phyloP scores from a whole-genome alignment of 2,888 invertebrate species.

The Clostera curtula region DNA sequence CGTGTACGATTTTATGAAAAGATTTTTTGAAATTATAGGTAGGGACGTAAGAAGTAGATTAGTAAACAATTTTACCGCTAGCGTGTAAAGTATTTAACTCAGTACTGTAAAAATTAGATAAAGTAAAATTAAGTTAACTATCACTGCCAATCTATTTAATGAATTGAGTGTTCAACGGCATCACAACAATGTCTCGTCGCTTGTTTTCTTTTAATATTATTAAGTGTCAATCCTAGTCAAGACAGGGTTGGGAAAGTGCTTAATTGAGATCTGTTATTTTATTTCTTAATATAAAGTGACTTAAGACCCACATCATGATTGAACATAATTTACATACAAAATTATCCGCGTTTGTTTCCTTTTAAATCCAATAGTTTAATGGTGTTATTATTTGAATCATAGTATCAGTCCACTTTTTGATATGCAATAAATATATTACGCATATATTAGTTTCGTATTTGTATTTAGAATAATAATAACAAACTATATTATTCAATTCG shows the following conservation, averaged over 20 bases:
- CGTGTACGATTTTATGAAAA: no score
- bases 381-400: no score
- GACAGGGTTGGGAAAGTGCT: slow-evolving; percentile 60
- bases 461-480: slow-evolving; percentile 11
- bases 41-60: slow-evolving; percentile 6
- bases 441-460: slow-evolving; percentile 12
- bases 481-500: slow-evolving; percentile 11
- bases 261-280: slow-evolving; percentile 15
- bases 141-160: slow-evolving; percentile 61
- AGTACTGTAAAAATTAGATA: slow-evolving; percentile 24
- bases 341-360: no score
- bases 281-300: slow-evolving; percentile 5
- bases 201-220: slow-evolving; percentile 27
- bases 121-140: slow-evolving; percentile 34
- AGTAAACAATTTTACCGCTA: slow-evolving; percentile 21
- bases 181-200: slow-evolving; percentile 22
- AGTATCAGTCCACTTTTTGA: no score
- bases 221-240: slow-evolving; percentile 71
- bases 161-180: slow-evolving; percentile 31
- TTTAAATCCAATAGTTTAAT: no score
- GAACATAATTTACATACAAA: no score
- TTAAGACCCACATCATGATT: no score
- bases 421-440: no score
- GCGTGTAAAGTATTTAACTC: slow-evolving; percentile 28
- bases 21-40: slow-evolving; percentile 2